phyloP scores from a whole-genome alignment of 2,797 vertebrate species.

The Manis crassicaudata region DNA sequence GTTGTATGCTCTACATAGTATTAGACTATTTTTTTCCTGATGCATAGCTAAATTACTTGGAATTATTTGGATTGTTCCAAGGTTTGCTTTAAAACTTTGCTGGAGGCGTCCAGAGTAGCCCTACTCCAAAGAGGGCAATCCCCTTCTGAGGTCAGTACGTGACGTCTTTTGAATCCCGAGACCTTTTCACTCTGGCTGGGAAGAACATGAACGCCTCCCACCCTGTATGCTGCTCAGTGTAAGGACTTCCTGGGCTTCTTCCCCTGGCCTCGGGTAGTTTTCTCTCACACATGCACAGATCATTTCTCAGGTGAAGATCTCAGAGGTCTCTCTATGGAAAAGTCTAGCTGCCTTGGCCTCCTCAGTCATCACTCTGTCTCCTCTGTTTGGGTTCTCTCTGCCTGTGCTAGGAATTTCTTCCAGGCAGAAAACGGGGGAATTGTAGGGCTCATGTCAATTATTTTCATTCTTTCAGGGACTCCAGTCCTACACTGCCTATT shows the following conservation, averaged over 20 bases:
- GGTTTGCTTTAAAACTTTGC: background rate
- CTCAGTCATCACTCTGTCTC: background rate
- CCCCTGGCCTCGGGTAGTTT: background rate
- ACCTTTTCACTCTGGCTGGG: background rate
- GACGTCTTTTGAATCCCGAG: background rate
- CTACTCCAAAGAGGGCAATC: background rate
- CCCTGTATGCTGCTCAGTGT: background rate
- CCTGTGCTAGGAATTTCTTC: background rate
- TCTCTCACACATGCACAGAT: background rate
- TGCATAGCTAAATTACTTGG: background rate
- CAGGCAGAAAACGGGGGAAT: background rate
- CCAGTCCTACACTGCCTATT: background rate
- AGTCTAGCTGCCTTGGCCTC: background rate
- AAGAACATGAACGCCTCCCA: background rate
- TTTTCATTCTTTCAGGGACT: background rate
- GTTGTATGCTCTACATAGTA: background rate
- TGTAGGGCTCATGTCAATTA: background rate
- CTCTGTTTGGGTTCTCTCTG: background rate
- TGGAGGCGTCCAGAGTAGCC: background rate
- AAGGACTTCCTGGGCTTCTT: background rate
- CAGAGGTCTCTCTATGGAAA: background rate
- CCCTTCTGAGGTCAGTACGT: background rate
- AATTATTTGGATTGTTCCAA: background rate
- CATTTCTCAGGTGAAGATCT: background rate
- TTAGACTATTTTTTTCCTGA: background rate